Evolutionary conservation across 2,797 vertebrate genomes (phyloP), one percentile per base, ranked within the genome.

Genomic region (Smutsia gigantea): DNA sequence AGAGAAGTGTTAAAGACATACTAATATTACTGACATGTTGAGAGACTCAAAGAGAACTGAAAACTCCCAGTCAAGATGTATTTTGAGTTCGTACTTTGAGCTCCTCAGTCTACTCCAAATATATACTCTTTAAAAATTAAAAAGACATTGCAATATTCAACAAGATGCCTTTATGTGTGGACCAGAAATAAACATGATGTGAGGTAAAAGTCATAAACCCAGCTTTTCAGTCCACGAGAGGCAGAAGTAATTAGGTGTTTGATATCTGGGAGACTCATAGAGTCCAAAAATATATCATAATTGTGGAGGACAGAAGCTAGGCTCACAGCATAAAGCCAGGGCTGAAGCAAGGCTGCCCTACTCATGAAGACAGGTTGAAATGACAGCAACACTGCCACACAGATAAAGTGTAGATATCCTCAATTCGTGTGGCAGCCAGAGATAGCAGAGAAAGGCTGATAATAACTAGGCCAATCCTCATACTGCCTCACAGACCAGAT

Each of bases 1-100:
- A 85, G 13, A 87, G 46, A 93, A 93, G 51, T 74, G 29, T 93
- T n/a, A 61, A 72, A 78, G n/a, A 57, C n/a, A 84, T 31, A 87
- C 37, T 82, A 51, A 19, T 71, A 78, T 15, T 79, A 72, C 34
- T 10, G 14, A 94, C 27, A 74, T 81, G 94, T 74, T 61, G n/a
- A 95, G n/a, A 25, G 11, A 84, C 74, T 49, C 31, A 63, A 63
- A 89, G 61, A 71, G 46, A 89, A 83, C 8, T 51, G 37, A 95
- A 88, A 31, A 84, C 51, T 81, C 19, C 55, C 19, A 86, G 19
- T 63, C 46, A 61, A 96, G 34, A 94, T 78, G 5, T 42, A 94
- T 42, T 77, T 29, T 66, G 46, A 94, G 18, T 87, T 86, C 53
- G 89, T 23, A 71, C 34, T 84, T 75, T n/a, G 23, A 92, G 17